A percentile compares a stretch with the other conserved stretches of the same genome.
Conservation (phyloP, 1,140 invertebrate species). For the Drosophila lini region DNA sequence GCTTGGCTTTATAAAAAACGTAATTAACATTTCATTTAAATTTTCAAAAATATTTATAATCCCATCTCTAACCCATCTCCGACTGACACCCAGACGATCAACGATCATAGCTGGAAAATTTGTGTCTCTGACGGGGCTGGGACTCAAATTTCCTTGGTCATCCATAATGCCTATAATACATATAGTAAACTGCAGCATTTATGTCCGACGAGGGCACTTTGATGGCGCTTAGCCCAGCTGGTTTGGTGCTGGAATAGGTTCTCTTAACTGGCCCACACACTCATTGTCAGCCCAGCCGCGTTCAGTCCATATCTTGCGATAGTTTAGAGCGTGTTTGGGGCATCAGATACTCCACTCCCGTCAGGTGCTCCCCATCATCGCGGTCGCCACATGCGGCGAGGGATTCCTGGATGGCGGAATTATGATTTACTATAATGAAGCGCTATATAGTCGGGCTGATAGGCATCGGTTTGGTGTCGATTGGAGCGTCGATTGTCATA, state of each 20-base stretch:
- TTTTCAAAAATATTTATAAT: neutral
- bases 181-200: constrained; percentile 74
- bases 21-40: neutral
- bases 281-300: constrained; percentile 66
- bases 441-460: constrained; percentile 70
- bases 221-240: constrained; percentile 62
- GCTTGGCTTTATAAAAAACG: neutral
- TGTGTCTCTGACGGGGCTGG: constrained; percentile 27
- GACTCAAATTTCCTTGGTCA: constrained; percentile 61
- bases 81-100: constrained; percentile 29
- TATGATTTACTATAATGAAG: constrained; percentile 82
- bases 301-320: constrained; percentile 63
- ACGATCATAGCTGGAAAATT: constrained; percentile 56
- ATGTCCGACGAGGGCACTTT: constrained; percentile 62
- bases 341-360: constrained; percentile 16
- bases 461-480: constrained; percentile 63
- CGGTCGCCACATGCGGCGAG: constrained; percentile 56
- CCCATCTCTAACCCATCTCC: constrained; percentile 30
- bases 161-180: constrained; percentile 62
- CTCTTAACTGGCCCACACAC: constrained; percentile 49
- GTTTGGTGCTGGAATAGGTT: constrained; percentile 9
- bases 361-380: constrained; percentile 30
- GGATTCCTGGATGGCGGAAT: constrained; percentile 53
- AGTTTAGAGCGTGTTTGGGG: constrained; percentile 73
- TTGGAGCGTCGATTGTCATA: constrained; percentile 48